Base-by-base conservation (phyloP, 2,888 invertebrate species). In the Anagyrus pseudococci region DNA sequence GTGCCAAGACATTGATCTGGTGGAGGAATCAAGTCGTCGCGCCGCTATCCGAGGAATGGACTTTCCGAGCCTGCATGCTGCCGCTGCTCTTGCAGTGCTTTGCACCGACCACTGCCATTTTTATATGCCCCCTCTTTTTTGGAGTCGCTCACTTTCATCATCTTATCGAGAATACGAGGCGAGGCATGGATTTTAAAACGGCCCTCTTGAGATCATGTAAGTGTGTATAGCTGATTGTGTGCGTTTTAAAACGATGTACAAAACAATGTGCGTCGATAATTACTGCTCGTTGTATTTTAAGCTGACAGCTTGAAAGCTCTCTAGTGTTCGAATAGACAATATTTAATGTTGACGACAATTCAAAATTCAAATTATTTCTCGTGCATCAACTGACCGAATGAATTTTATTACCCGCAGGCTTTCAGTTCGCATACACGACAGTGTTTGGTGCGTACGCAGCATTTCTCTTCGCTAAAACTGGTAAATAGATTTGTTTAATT, bases 91-190 rank as follows among this genome's bases (percentile, higher is more conserved):
- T 95, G 69, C 93, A 95, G 75, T 92, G 92, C 75, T 89, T 94
- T 71, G 83, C 87, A 25, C 91, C 92, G 0, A 80, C 86, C 33
- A 86, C 86, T 62, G 91, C 94, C 22, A 88, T 96, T 48, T 89
- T 95, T 72, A 84, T 94, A 67, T 93, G 93, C 69, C 96, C 97
- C 1, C 77, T 97, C 22, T 92, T 97, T 72, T 98, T 98, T 83
- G 97, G 97, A 47, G 88, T 93, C 88, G 96, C 96, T 54, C 96
- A 97, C 83, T 89, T 96, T 74, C 96, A 97, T 83, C 96, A 96
- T 74, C 88, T 96, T 80, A 84, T 89, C 69, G 96, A 96, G 78
- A 88, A 89, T 74, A 83, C 94, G 26, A 88, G 86, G 71, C 83
- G 84, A 71, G 94, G 93, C 46, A 84, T 88, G 78, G 84, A 88